These are phyloP conservation scores for Saxicola maurus DNA, from an alignment of 2,797 vertebrate genomes.

Conservation along the genomic window DNA sequence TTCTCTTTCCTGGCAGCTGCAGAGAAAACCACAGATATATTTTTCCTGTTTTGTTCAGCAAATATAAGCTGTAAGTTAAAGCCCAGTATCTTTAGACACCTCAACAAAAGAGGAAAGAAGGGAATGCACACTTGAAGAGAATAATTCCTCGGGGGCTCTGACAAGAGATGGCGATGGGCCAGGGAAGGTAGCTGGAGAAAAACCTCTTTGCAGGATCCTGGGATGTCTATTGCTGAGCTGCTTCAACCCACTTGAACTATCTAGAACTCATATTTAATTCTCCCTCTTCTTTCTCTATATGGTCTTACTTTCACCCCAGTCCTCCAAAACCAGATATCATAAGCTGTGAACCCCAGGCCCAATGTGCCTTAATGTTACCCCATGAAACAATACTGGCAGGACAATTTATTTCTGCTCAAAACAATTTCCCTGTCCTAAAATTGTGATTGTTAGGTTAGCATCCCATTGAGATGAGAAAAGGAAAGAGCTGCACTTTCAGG, in stretches of 20 bases:
- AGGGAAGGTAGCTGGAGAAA: background rate
- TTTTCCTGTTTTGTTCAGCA: background rate
- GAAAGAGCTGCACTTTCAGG: conserved; percentile 4
- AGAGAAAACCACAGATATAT: background rate
- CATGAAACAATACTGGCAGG: background rate
- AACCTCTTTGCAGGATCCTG: background rate
- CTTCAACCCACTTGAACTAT: background rate
- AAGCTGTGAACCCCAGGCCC: background rate
- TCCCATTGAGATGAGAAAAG: conserved; percentile 25
- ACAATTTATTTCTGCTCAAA: conserved; percentile 27
- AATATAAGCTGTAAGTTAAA: background rate
- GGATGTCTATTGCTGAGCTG: background rate
- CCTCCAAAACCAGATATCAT: background rate
- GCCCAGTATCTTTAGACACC: background rate
- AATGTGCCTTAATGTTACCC: background rate
- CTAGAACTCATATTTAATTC: conserved; percentile 21
- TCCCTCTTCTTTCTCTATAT: background rate
- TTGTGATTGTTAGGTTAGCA: conserved; percentile 35
- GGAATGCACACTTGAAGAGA: background rate
- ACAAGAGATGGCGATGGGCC: rapidly evolving
- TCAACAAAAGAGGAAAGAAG: background rate
- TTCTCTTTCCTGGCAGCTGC: background rate
- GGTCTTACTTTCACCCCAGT: background rate
- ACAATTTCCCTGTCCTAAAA: conserved; percentile 9
- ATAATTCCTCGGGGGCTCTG: background rate